Conservation (phyloP, 2,888 invertebrate species). For the Liodrosophila aerea region DNA sequence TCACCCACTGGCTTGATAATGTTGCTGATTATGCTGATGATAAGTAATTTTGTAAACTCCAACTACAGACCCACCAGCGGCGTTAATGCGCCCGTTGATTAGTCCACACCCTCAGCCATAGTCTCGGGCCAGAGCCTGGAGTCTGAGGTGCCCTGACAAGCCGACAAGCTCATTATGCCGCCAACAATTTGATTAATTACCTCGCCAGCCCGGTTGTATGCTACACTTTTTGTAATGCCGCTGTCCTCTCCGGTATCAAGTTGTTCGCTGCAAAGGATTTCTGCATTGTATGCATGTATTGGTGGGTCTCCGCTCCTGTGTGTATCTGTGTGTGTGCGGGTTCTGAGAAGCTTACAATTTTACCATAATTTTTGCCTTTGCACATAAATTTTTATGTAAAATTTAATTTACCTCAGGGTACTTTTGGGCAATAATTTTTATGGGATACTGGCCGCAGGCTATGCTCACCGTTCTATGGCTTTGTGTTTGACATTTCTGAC, state of each 20-base stretch:
- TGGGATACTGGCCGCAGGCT: constrained; percentile 34
- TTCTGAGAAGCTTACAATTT: constrained; percentile 5
- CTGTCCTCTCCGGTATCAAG: constrained; percentile 1
- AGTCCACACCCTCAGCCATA: constrained; percentile 28
- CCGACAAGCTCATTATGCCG: constrained; percentile 69
- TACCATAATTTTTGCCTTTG: constrained; percentile 41
- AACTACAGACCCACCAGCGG: constrained; percentile 58
- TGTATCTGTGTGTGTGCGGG: background rate
- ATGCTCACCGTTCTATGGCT: constrained; percentile 3
- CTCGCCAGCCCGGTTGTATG: constrained; percentile 31
- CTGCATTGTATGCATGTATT: constrained; percentile 23
- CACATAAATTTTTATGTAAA: constrained; percentile 68
- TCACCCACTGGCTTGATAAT: constrained; percentile 57
- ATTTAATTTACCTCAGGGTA: constrained; percentile 61
- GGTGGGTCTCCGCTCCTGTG: no score
- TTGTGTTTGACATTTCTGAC: constrained; percentile 46
- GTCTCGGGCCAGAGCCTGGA: background rate
- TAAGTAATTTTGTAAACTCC: constrained; percentile 72
- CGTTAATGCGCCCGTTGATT: constrained; percentile 72
- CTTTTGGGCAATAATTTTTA: constrained; percentile 52
- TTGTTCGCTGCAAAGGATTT: constrained; percentile 38
- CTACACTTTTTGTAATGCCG: constrained; percentile 17
- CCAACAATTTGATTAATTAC: constrained; percentile 77
- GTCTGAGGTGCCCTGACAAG: constrained; percentile 30
- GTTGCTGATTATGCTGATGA: constrained; percentile 74